Evolutionary conservation across 1,140 invertebrate species (phyloP), one percentile per base, ranked within the genome.

Genomic region (Drosophila setifemur): DNA sequence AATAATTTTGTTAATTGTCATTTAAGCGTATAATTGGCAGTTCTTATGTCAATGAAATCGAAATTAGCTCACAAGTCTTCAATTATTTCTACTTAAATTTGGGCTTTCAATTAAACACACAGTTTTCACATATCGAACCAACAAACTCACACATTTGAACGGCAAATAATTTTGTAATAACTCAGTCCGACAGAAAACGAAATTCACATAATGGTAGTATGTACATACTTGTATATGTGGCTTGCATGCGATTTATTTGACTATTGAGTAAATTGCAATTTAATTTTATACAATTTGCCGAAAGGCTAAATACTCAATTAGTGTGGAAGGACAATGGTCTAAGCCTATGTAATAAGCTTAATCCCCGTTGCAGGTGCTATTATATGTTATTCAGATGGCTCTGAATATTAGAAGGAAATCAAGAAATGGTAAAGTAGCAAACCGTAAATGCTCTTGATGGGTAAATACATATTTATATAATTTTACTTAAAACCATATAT

Each of bases 21-120:
- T 55, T 66, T 26, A 8, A 18, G 18, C n/a, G n/a, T 29, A 49
- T 58, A 11, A 42, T 48, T 57, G 8, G 16, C 33, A 4, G 28
- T 52, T 40, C 33, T 18, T 26, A 35, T 25, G 66, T 55, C 68
- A 82, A 83, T 82, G 77, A 73, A 60, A 70, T 52, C 12, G 40
- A 45, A 28, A 83, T 85, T 70, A 71, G 48, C 43, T 37, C 40
- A 8, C 63, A 73, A 66, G 48, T 73, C 23, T 23, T 4, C 35
- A 25, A 57, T 53, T 57, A 63, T 76, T 60, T 26, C 33, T 12
- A 57, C 72, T 61, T 26, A 42, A 60, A 73, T 85, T 73, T 71
- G 78, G 70, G 79, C 50, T 71, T 85, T 78, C 45, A 78, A 85
- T 77, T 85, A 71, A 48, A 63, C 79, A 83, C 64, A 85, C 73